Evolutionary conservation across 2,888 invertebrate species (phyloP), one percentile per base, ranked within the genome.

Genomic region (Salpingus planirostris): DNA sequence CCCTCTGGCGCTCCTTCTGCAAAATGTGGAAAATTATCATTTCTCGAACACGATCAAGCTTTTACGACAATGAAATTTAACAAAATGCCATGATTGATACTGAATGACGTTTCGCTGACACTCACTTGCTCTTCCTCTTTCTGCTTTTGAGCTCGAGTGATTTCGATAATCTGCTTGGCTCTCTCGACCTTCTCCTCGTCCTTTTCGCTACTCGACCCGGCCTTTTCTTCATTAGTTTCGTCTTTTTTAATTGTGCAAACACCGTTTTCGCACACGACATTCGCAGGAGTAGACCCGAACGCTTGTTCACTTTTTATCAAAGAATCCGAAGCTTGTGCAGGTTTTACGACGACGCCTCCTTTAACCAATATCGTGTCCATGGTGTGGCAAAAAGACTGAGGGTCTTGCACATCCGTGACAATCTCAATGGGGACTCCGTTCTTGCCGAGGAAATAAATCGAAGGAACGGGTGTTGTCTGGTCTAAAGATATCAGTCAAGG

Each of bases 371-470:
- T n/a, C n/a, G n/a, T n/a, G n/a, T n/a, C n/a, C n/a, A n/a, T n/a
- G n/a, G n/a, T n/a, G n/a, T n/a, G n/a, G n/a, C n/a, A n/a, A n/a
- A n/a, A n/a, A n/a, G n/a, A n/a, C n/a, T n/a, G n/a, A n/a, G n/a
- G n/a, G n/a, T n/a, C n/a, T n/a, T 76, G 66, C 49, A 63, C 69
- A 54, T 78, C 78, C 3, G 74, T 78, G 8, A 88, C 74, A 30
- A 91, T 78, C 59, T 90, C 88, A 30, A 92, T 53, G 0, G 91
- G 86, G 1, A 74, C 70, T 1, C 92, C 92, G 54, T 78, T 78
- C 31, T 78, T 70, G 0, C 86, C 88, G 57, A 93, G 91, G 56
- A 91, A 90, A 67, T 85, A 92, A 29, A 87, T 63, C 0, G 88
- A 88, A 1, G 92, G 91, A 3, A 83, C 73, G 0, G 80, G 78